Evolutionary conservation across 1,140 invertebrate species (phyloP), one percentile per base, ranked within the genome.

Genomic region (Magallana gigas): DNA sequence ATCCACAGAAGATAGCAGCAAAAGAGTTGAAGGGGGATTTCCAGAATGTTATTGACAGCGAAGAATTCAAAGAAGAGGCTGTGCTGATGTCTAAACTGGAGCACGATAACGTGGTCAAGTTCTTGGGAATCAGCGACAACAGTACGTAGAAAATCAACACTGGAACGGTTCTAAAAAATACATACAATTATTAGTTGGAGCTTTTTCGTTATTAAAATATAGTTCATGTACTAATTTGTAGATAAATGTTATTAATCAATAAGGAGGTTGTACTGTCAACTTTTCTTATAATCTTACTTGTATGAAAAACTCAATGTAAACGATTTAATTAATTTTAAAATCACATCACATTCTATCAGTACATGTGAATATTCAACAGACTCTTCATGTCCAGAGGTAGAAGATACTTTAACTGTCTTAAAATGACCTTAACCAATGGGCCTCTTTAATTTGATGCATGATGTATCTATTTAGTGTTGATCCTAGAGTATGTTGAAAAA

Each of bases 401-500:
- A 48, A 48, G 36, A 48, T 48, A 48, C 36, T 48, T 48, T 48
- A 48, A 48, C 36, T 48, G 36, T 48, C 36, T 48, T 48, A 48
- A 48, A 48, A 48, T 48, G 36, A 48, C 36, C 36, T 48, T 48
- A 2, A 48, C 36, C 5, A 48, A 5, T 48, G 36, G 36, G 36
- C 36, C 36, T 48, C 36, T 4, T 48, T 48, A 48, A 48, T 48
- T 48, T 48, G 36, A 48, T 48, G 36, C 36, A 48, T 48, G 36
- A 48, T 48, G 36, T 48, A 48, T 48, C 36, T 48, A 48, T 48
- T 48, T n/a, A 89, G 88, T 62, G 88, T 60, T 89, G 9, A 81
- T 89, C 16, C 83, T 89, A 85, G 88, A 89, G 48, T 89, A 62
- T 60, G 83, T 89, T 7, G 88, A 86, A 57, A 89, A 84, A 16